Conservation (phyloP, 1,140 invertebrate genomes). For the Ephestia elutella region DNA sequence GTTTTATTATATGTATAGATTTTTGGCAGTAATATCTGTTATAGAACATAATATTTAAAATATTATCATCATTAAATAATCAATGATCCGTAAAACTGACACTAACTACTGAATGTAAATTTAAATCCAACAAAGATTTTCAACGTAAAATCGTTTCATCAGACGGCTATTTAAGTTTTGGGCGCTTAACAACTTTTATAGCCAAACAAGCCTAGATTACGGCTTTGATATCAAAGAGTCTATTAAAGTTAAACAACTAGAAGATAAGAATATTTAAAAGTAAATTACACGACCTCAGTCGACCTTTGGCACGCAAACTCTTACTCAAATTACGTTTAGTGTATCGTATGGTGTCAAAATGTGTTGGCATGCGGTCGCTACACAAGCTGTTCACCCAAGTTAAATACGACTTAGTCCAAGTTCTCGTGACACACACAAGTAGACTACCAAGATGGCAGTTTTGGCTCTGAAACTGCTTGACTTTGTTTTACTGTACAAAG, state of each 20-base stretch:
- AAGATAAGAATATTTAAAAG: constrained; percentile 22
- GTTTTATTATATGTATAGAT: no score
- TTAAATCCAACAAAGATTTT: no score
- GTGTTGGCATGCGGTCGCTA: constrained; percentile 61
- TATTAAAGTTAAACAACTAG: constrained; percentile 2
- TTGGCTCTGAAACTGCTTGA: constrained; percentile 43
- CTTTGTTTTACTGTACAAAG: constrained; percentile 24
- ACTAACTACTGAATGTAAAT: no score
- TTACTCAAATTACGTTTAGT: not conserved
- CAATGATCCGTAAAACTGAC: no score
- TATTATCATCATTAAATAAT: no score
- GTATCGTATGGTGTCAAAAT: constrained; percentile 53
- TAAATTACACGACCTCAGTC: constrained; percentile 17
- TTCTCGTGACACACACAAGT: constrained; percentile 54
- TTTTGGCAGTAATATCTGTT: no score
- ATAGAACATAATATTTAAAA: no score
- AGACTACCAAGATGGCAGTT: constrained; percentile 52
- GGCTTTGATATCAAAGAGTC: not conserved
- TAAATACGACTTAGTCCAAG: constrained; percentile 68
- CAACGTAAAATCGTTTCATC: not conserved
- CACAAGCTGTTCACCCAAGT: constrained; percentile 61
- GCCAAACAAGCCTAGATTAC: not conserved
- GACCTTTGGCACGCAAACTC: not conserved
- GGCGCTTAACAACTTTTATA: not conserved
- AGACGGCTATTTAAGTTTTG: not conserved